Conservation (phyloP, 2,888 invertebrate genomes). For the Polydrusus cervinus region DNA sequence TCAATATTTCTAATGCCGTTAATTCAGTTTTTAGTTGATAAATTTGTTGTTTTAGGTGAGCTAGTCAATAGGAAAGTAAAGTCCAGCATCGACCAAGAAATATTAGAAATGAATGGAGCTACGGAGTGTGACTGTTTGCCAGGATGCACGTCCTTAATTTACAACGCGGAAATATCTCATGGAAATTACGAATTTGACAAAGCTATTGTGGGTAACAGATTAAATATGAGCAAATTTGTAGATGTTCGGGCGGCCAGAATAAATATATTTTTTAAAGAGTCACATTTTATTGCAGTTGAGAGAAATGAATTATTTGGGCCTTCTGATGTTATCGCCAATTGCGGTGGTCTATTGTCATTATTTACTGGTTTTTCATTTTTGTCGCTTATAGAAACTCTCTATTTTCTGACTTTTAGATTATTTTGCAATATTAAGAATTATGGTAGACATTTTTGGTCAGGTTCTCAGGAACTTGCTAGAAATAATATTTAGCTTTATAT, state of each 20-base stretch:
- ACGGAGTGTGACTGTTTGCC: constrained; percentile 75
- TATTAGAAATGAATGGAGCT: constrained; percentile 56
- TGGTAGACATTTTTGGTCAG: constrained; percentile 69
- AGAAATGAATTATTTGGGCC: constrained; percentile 75
- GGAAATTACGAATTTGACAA: constrained; percentile 78
- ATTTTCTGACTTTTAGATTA: constrained; percentile 74
- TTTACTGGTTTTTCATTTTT: constrained; percentile 73
- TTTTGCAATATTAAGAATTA: constrained; percentile 72
- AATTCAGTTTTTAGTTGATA: too few species aligned
- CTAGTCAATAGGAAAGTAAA: constrained; percentile 73
- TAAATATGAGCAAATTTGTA: too few species aligned
- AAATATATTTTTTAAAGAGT: constrained; percentile 82
- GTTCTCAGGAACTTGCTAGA: constrained; percentile 59
- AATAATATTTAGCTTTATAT: too few species aligned
- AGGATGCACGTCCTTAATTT: constrained; percentile 81
- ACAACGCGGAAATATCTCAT: constrained; percentile 83
- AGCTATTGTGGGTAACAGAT: constrained; percentile 65
- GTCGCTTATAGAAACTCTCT: constrained; percentile 77
- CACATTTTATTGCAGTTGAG: constrained; percentile 74
- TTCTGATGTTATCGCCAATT: constrained; percentile 75
- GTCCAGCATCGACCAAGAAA: constrained; percentile 64
- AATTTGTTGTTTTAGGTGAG: constrained; percentile 69
- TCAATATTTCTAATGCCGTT: too few species aligned
- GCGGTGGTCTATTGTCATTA: constrained; percentile 71
- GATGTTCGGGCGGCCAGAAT: constrained; percentile 75